A percentile compares a stretch with the other conserved stretches of the same genome.
These are phyloP conservation scores for Hesperophylax magnus DNA, from an alignment of 1,140 invertebrate genomes.

Conservation along the genomic window DNA sequence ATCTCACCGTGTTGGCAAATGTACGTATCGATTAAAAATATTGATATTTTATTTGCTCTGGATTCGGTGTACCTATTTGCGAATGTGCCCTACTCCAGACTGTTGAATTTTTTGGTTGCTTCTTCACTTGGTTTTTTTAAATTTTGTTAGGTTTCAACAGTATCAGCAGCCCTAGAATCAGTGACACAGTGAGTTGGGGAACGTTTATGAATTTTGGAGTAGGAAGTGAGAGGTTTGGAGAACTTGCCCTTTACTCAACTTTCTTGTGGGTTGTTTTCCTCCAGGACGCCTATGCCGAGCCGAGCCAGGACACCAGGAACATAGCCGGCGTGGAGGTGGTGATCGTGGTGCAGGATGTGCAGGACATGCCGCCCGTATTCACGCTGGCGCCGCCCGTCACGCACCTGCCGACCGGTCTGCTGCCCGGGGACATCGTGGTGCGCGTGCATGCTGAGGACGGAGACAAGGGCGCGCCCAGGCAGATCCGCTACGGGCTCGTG, in stretches of 20 bases:
- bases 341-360: conserved; percentile 86
- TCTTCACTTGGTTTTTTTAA: no score
- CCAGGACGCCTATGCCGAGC: conserved; percentile 88
- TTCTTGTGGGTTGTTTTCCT: no score
- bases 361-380: conserved; percentile 90
- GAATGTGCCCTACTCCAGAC: no score
- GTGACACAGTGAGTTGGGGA: no score
- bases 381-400: conserved; percentile 86
- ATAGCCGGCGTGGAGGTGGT: conserved; percentile 85
- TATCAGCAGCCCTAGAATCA: no score
- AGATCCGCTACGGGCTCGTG: conserved; percentile 86
- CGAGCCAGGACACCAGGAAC: conserved; percentile 85
- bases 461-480: conserved; percentile 86
- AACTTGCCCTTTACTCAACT: no score
- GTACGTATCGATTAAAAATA: conserved; percentile 70
- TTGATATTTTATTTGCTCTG: neutral
- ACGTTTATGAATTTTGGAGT: no score
- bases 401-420: conserved; percentile 75
- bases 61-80: no score
- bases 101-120: no score
- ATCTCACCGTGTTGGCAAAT: conserved; percentile 84
- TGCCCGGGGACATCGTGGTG: conserved; percentile 77
- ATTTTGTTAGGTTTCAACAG: no score
- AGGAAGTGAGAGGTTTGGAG: no score
- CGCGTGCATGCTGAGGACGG: conserved; percentile 90